Evolutionary conservation across 1,140 invertebrate species (phyloP).

Genomic region (Achatina immaculata): DNA sequence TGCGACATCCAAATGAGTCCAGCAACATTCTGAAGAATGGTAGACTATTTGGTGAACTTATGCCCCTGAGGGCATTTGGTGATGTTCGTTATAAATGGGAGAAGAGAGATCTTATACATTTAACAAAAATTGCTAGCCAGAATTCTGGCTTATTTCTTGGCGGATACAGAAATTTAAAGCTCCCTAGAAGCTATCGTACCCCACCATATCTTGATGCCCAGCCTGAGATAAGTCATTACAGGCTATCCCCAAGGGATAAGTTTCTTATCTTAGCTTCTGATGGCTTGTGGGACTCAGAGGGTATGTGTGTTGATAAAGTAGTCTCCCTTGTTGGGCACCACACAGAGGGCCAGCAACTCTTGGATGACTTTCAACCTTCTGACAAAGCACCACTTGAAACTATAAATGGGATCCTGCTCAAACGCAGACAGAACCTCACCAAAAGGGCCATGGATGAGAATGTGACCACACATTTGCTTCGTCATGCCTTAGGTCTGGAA

Average conservation of each 20-base stretch:
- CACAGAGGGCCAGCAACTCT: slow-evolving; percentile 85
- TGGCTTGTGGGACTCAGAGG: slow-evolving; percentile 89
- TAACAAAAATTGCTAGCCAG: slow-evolving; percentile 46
- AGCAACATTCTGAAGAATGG: slow-evolving; percentile 89
- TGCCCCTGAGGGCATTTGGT: slow-evolving; percentile 93
- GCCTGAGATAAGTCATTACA: slow-evolving; percentile 83
- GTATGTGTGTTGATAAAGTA: slow-evolving; percentile 81
- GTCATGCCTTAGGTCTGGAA: slow-evolving; percentile 89
- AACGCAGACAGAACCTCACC: slow-evolving; percentile 60
- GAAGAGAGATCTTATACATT: slow-evolving; percentile 79
- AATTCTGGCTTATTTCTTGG: slow-evolving; percentile 40
- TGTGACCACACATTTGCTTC: slow-evolving; percentile 92
- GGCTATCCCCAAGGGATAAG: slow-evolving; percentile 87
- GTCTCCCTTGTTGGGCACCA: slow-evolving; percentile 89
- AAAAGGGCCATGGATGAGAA: slow-evolving; percentile 89
- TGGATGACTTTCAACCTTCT: slow-evolving; percentile 75
- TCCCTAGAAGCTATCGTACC: slow-evolving; percentile 85
- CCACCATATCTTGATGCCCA: slow-evolving; percentile 94
- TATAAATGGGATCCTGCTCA: slow-evolving; percentile 57
- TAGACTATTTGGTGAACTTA: slow-evolving; percentile 91
- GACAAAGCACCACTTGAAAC: slow-evolving; percentile 73
- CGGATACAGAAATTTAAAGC: slow-evolving; percentile 51
- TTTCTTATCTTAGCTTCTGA: slow-evolving; percentile 97
- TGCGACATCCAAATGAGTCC: slow-evolving; percentile 86
- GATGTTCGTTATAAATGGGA: slow-evolving; percentile 97